Evolutionary conservation across 2,113 vertebrate species (phyloP).

Genomic region (Mus pahari): DNA sequence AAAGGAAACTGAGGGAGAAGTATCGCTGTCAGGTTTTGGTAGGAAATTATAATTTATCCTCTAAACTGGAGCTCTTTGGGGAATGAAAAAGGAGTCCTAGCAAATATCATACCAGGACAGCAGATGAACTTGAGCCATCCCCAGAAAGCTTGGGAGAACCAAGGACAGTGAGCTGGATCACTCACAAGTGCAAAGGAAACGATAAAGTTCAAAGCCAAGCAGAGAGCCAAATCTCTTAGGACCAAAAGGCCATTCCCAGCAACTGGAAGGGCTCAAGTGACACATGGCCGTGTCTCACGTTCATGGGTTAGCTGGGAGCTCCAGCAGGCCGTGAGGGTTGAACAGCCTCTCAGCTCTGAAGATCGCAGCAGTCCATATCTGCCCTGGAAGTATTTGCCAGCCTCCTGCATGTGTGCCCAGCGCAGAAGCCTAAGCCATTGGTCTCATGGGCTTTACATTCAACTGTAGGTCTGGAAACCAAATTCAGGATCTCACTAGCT

Average conservation of each 20-base stretch:
- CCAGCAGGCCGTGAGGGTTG: not conserved
- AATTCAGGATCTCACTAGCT: not conserved
- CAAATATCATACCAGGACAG: not conserved
- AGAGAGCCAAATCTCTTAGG: not conserved
- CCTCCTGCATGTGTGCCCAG: not conserved
- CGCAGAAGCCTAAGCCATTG: not conserved
- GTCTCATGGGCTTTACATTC: not conserved
- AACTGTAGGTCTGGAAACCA: not conserved
- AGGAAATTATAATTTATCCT: slow-evolving; percentile 20
- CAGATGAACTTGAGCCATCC: not conserved
- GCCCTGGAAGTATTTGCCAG: not conserved
- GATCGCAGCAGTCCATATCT: not conserved
- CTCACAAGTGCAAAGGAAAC: not conserved
- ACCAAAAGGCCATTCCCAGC: not conserved
- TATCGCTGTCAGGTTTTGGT: not conserved
- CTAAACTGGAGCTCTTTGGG: not conserved
- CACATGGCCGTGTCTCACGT: not conserved
- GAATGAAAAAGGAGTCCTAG: not conserved
- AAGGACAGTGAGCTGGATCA: not conserved
- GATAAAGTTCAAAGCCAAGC: slow-evolving; percentile 30
- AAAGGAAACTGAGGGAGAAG: not conserved
- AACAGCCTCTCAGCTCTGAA: not conserved
- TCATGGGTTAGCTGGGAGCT: not conserved
- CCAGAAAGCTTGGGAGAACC: not conserved
- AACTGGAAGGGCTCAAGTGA: not conserved